phyloP scores from a whole-genome alignment of 1,140 invertebrate species.

The Pseudachorutes palmiensis region DNA sequence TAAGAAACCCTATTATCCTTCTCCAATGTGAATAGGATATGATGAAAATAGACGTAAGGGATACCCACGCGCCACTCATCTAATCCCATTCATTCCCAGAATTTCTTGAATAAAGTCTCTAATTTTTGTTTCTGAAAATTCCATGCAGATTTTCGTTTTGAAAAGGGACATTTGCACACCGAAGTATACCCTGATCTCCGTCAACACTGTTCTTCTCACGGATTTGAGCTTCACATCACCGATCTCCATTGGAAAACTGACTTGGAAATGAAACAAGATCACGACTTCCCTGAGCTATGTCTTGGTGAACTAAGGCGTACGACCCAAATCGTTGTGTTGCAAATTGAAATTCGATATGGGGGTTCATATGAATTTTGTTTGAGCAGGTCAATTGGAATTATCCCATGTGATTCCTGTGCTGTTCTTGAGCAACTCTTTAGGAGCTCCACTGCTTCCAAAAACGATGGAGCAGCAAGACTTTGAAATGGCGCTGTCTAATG shows the following conservation, averaged over 20 bases:
- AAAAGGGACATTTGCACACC: conserved; percentile 57
- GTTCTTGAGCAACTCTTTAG: conserved; percentile 64
- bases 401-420: conserved; percentile 64
- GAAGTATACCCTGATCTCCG: conserved; percentile 55
- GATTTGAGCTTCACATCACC: conserved; percentile 60
- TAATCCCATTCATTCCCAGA: background rate
- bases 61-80: no score
- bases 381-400: conserved; percentile 58
- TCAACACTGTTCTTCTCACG: conserved; percentile 50
- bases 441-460: conserved; percentile 63
- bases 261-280: conserved; percentile 57
- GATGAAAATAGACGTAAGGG: no score
- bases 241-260: conserved; percentile 61
- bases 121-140: conserved; percentile 29
- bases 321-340: no score
- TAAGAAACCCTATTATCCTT: no score
- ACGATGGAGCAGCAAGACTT: conserved; percentile 68
- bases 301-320: conserved; percentile 61
- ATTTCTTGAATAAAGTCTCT: background rate
- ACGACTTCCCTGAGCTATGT: conserved; percentile 64
- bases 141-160: conserved; percentile 55
- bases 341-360: background rate
- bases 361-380: background rate
- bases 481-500: conserved; percentile 57
- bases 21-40: no score